Evolutionary conservation across 2,888 invertebrate genomes (phyloP).

Genomic region (Seira sanloemensis): DNA sequence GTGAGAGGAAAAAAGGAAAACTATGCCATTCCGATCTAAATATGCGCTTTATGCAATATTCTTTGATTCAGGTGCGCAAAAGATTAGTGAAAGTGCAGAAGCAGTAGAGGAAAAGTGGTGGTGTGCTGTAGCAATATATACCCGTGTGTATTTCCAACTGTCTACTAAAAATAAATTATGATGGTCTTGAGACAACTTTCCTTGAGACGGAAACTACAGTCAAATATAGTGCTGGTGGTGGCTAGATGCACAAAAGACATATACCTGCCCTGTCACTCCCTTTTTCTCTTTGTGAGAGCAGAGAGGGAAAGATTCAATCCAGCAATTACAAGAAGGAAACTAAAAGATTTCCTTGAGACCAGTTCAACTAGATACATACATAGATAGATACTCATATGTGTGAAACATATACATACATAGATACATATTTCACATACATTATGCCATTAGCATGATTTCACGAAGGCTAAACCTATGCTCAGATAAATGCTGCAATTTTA

Average conservation of each 20-base stretch:
- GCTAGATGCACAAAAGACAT: too few species aligned
- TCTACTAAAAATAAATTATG: conserved; percentile 50
- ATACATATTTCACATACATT: too few species aligned
- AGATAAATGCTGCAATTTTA: not conserved
- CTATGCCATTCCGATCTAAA: not conserved
- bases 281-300: not conserved
- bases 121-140: too few species aligned
- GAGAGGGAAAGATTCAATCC: not conserved
- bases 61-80: not conserved
- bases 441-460: too few species aligned
- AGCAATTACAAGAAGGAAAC: too few species aligned
- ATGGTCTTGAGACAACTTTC: conserved; percentile 35
- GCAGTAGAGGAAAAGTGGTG: not conserved
- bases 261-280: conserved; percentile 4
- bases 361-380: too few species aligned
- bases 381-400: too few species aligned
- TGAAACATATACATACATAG: too few species aligned
- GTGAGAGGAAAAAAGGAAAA: not conserved
- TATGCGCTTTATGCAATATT: conserved; percentile 6
- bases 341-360: too few species aligned
- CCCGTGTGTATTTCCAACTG: conserved; percentile 9
- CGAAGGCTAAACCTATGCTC: not conserved
- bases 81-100: conserved; percentile 4
- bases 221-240: too few species aligned
- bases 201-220: not conserved